Percentiles rank a stretch among this genome's conserved stretches.
Conservation (phyloP, 2,113 vertebrate genomes). For the Anseranas semipalmata region DNA sequence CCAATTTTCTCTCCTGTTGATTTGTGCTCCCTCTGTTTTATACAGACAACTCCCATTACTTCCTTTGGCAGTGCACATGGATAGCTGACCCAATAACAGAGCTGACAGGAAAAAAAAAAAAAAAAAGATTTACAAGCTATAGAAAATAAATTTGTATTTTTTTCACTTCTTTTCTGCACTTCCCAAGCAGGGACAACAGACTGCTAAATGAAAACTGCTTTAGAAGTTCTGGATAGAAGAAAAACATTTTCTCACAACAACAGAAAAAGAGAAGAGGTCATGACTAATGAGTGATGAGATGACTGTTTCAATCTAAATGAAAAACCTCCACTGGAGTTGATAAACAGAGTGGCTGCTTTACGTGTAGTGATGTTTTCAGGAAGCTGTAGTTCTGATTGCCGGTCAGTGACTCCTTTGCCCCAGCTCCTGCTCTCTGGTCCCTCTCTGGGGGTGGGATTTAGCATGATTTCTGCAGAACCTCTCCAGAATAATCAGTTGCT, state of each 20-base stretch:
- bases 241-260: neutral
- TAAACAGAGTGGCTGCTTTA: neutral
- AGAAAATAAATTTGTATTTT: neutral
- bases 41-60: conserved; percentile 28
- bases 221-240: neutral
- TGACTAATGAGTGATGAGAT: neutral
- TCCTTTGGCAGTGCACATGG: neutral
- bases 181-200: neutral
- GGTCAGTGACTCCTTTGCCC: neutral
- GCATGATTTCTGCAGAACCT: neutral
- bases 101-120: neutral
- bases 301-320: neutral
- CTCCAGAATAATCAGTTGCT: neutral
- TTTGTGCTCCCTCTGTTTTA: conserved; percentile 30
- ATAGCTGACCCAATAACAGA: neutral
- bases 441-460: neutral
- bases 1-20: conserved; percentile 20
- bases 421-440: neutral
- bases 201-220: neutral
- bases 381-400: neutral
- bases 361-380: neutral
- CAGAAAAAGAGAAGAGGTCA: neutral
- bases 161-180: neutral
- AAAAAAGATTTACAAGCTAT: neutral
- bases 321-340: neutral